Base-by-base conservation (phyloP, 2,797 vertebrate genomes). In the Eurystomus glaucurus region DNA sequence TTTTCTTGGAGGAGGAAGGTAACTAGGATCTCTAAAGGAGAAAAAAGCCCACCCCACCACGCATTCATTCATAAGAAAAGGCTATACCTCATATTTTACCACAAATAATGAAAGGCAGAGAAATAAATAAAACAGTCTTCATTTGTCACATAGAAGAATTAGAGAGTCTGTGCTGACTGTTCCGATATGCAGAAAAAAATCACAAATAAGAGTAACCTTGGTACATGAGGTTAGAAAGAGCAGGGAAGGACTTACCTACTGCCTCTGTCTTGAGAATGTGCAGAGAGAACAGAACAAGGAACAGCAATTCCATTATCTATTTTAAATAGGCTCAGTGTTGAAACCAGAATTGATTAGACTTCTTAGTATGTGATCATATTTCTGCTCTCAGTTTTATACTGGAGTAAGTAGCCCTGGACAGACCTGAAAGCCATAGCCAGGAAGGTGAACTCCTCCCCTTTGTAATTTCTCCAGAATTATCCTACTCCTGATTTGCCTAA, bases 401-500 rank as follows among this genome's bases (percentile, higher is more conserved):
- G 96, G 94, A 95, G 86, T 93, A 77, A 94, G 92, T 48, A 88
- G 84, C n/a, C 81, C 85, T 87, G 88, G 88, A 95, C 91, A 95
- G 88, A 96, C 95, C 95, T 94, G 95, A 97, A 90, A 96, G 93
- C 91, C 91, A 79, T 95, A 61, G 85, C 88, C 78, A 94, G 97
- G 95, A 93, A 93, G 90, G 94, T 93, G 92, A 96, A 95, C 97
- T 97, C 97, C 97, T 97, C 97, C 97, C 96, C 92, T 93, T 97
- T 96, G 94, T 82, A 69, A 93, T 95, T 94, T 92, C 93, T 96
- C 94, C 97, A 85, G 93, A 96, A 85, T 90, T 79, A 75, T 69
- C 87, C 71, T 62, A 85, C 91, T 94, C 86, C 92, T 93, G 70
- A 92, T 97, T 96, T 96, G 94, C 81, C 81, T 96, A 5, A 13